Evolutionary conservation across 2,797 vertebrate species (phyloP).

Genomic region (Rhabdophis nuchalis): DNA sequence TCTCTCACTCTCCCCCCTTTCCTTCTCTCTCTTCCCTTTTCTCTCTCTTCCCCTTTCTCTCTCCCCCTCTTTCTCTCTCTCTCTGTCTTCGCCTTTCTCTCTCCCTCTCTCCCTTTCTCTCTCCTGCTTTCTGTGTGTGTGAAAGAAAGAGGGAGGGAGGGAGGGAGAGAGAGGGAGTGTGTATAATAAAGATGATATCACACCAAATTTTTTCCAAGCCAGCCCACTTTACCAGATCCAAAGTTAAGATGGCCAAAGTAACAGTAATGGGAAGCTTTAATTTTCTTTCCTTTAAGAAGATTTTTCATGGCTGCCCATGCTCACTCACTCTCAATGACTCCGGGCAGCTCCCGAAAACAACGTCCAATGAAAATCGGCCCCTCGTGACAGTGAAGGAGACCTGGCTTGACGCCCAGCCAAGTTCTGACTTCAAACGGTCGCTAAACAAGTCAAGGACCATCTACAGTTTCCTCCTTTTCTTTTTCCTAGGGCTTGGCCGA

Average conservation of each 20-base stretch:
- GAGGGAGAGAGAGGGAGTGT: too few relatives aligned
- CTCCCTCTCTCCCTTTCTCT: too few relatives aligned
- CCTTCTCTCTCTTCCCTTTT: too few relatives aligned
- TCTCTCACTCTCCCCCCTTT: too few relatives aligned
- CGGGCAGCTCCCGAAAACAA: not conserved
- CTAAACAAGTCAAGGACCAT: not conserved
- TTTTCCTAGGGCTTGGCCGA: constrained; percentile 87
- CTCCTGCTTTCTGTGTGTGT: too few relatives aligned
- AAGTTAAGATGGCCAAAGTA: not conserved
- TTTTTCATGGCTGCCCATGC: not conserved
- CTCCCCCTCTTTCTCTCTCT: accelerated
- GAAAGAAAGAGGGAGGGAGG: too few relatives aligned
- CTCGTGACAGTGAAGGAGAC: not conserved
- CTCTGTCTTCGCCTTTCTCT: accelerated
- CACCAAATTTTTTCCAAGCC: not conserved
- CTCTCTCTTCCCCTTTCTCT: too few relatives aligned
- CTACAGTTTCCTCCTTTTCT: constrained; percentile 8
- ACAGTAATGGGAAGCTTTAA: not conserved
- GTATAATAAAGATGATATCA: not conserved
- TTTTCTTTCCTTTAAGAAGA: not conserved
- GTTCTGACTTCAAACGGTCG: not conserved
- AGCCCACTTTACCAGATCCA: not conserved
- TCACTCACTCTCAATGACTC: not conserved
- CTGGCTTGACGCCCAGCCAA: not conserved
- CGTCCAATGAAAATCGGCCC: not conserved